A percentile compares a stretch with the other conserved stretches of the same genome.
Evolutionary conservation across 2,113 vertebrate genomes (phyloP).

Genomic region (Tamias sibiricus): DNA sequence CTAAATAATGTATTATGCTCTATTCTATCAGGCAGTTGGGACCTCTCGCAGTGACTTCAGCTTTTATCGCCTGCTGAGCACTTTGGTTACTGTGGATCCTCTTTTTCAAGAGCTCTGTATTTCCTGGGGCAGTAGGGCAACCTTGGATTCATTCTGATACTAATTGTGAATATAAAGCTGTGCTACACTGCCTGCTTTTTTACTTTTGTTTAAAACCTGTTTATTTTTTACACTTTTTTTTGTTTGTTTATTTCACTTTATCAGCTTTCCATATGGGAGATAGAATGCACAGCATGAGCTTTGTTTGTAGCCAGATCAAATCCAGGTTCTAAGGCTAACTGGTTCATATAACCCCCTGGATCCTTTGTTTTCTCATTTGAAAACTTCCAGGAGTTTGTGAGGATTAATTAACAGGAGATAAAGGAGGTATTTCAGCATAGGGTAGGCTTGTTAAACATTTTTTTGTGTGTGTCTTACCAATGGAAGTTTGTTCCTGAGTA

Average conservation of each 20-base stretch:
- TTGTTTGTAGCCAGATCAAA: not conserved
- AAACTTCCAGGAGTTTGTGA: not conserved
- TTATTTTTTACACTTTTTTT: not conserved
- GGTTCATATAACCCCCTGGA: not conserved
- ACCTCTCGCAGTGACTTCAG: not conserved
- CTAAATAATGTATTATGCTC: constrained; percentile 48
- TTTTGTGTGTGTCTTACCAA: not conserved
- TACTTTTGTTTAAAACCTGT: not conserved
- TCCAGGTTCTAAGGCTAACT: not conserved
- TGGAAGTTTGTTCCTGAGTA: not conserved
- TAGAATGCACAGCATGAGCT: not conserved
- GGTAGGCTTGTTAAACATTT: not conserved
- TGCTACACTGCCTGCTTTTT: not conserved
- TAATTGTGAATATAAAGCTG: not conserved
- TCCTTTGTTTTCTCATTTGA: not conserved
- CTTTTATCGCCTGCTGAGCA: rapidly evolving
- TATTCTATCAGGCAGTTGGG: not conserved
- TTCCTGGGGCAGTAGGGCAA: not conserved
- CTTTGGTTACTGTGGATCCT: not conserved
- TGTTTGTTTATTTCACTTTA: not conserved
- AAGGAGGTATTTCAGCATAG: too few relatives aligned
- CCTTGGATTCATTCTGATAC: not conserved
- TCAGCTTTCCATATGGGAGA: not conserved
- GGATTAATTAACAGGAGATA: not conserved
- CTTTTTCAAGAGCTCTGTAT: not conserved